Base-by-base conservation (phyloP, 1,140 invertebrate species). In the Idris sp. region DNA sequence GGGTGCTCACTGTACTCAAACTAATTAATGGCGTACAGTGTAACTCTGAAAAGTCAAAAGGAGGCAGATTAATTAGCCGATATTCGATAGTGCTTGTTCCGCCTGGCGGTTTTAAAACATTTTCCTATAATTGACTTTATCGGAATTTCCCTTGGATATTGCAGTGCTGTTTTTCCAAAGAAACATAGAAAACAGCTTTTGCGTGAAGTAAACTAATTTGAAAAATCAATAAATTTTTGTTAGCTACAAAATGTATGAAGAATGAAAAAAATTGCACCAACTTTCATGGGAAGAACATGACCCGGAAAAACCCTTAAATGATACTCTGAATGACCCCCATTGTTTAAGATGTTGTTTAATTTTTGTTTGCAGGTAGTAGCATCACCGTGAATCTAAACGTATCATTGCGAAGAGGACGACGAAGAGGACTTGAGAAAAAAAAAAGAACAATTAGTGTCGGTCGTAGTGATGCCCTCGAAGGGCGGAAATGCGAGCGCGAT, bases 381-480 rank as follows among this genome's bases (percentile, higher is more conserved):
- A 5, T 4, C 4, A 3, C 19, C 7, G 40, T 26, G 11, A 25
- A 8, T 26, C 8, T n/a, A 10, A 25, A 48, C 26, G 28, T 9
- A 48, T 6, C 28, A 13, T 18, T 51, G 9, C n/a, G 30, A 38
- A 41, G 13, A 51, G 8, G 18, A 25, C 2, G 36, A 8, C 8
- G 22, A n/a, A 48, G 22, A 14, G 13, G 40, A 26, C 22, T 41
- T 9, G 30, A 16, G n/a, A 61, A 6, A 25, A 40, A 38, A 19
- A 14, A 28, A 22, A 8, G 15, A 18, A 72, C 22, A 56, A 49
- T 25, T 44, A 43, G 44, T 51, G 53, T 53, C 35, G 43, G 56
- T 75, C 61, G 62, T 48, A 76, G 78, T 75, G 74, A 80, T 78
- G 67, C 74, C 59, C 73, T 68, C 71, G 26, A 72, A 72, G 43